Percentiles rank a stretch among this genome's conserved stretches.
Conservation (phyloP, 2,888 invertebrate genomes). For the Sicus ferrugineus region DNA sequence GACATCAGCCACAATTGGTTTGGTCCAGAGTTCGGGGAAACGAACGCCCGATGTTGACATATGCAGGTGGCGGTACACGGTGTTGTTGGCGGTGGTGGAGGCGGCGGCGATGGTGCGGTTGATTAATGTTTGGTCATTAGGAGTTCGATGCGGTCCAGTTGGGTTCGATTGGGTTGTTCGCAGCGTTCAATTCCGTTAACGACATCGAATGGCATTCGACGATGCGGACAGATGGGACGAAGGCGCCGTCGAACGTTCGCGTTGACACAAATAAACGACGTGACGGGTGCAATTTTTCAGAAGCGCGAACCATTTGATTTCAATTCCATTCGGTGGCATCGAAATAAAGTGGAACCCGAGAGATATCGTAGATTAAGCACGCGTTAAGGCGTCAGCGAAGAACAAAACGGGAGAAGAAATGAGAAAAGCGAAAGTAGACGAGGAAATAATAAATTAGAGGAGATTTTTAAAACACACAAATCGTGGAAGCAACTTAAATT, state of each 20-base stretch:
- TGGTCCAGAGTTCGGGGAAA: background rate
- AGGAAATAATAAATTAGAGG: background rate
- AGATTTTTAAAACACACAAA: background rate
- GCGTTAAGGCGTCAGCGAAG: too few relatives aligned
- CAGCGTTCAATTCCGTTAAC: background rate
- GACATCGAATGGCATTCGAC: background rate
- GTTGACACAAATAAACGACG: conserved; percentile 14
- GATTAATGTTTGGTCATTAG: conserved; percentile 32
- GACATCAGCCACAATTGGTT: too few relatives aligned
- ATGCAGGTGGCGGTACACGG: background rate
- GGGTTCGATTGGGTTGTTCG: conserved; percentile 12
- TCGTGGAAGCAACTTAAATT: background rate
- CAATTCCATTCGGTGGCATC: background rate
- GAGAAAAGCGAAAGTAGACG: background rate
- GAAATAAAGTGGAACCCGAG: conserved; percentile 1
- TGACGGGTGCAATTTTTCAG: conserved; percentile 11
- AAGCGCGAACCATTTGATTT: conserved; percentile 21
- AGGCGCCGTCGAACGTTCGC: background rate
- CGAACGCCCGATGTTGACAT: background rate
- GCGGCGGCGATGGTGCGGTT: conserved; percentile 29
- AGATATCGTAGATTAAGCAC: background rate
- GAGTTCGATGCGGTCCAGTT: background rate
- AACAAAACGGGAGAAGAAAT: background rate
- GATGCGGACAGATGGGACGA: background rate
- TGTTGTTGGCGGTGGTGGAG: background rate